These are phyloP conservation scores for Byasa hedistus DNA, from an alignment of 2,888 invertebrate genomes.

Conservation along the genomic window DNA sequence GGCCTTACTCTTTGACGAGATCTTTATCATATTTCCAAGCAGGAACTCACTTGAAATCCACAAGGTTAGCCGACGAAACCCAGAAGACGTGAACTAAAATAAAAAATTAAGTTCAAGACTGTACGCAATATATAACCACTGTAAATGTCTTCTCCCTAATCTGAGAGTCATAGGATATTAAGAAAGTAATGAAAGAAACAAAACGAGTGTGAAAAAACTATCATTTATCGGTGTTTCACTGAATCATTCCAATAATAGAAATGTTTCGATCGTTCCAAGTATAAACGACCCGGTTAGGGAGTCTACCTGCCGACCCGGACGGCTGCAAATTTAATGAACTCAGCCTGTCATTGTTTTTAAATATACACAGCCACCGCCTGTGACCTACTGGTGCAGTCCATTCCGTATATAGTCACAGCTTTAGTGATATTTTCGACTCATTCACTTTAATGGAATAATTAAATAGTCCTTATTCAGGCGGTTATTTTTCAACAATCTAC, in stretches of 20 bases:
- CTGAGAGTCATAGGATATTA: neutral
- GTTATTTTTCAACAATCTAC: neutral
- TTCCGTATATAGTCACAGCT: conserved; percentile 54
- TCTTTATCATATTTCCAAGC: too few relatives aligned
- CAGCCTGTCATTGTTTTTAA: conserved; percentile 67
- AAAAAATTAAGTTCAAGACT: too few relatives aligned
- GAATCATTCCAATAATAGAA: conserved; percentile 72
- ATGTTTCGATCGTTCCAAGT: conserved; percentile 70
- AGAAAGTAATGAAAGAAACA: conserved; percentile 25
- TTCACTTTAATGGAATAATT: conserved; percentile 26
- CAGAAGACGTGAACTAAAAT: too few relatives aligned
- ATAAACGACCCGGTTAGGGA: conserved; percentile 62
- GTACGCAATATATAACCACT: too few relatives aligned
- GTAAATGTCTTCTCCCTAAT: too few relatives aligned
- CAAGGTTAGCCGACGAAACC: too few relatives aligned
- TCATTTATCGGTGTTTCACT: conserved; percentile 56
- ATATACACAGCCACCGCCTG: conserved; percentile 57
- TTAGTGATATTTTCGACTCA: conserved; percentile 41
- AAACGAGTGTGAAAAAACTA: conserved; percentile 46
- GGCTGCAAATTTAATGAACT: conserved; percentile 71
- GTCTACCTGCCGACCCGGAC: conserved; percentile 54
- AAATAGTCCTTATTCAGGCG: neutral
- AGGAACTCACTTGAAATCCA: too few relatives aligned
- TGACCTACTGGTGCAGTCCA: conserved; percentile 63
- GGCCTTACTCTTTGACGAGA: too few relatives aligned